Base-by-base conservation (phyloP, 2,888 invertebrate species). In the Priocnemis perturbator region DNA sequence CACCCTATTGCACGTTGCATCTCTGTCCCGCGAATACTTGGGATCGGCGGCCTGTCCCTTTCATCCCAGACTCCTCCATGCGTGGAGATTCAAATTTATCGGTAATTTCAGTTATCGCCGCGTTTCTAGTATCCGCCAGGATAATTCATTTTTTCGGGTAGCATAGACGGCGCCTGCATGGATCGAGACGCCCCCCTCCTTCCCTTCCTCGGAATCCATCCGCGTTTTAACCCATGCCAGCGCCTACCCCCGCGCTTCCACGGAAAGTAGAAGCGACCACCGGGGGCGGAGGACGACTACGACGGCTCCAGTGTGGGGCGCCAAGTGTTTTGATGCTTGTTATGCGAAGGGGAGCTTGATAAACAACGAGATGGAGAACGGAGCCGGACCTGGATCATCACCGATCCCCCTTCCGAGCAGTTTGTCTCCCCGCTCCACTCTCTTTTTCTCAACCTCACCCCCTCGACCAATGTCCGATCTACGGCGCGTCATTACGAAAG, bases 321-420 rank as follows among this genome's bases (percentile, higher is more conserved):
- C 84, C 85, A 84, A 84, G 81, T 85, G 83, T 84, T 86, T 86
- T 84, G 84, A 85, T 85, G 83, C 84, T 84, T 82, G 82, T 82
- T 79, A 82, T 77, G 76, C 75, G 79, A 80, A 74, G 81, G 82
- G 82, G 81, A 78, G 68, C 75, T 77, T 77, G 82, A 83, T 83
- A 82, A 83, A 83, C 83, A 83, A 81, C 78, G 76, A 78, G 79
- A 70, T 73, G 80, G 77, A 78, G 79, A 80, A 78, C 76, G 77
- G 68, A 73, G 75, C 72, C 64, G 76, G 79, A 79, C 82, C 70
- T 73, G 75, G 78, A 74, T 77, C 69, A 73, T 78, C 73, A 74
- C 76, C 80, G 37, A 73, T 76, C 74, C 69, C 73, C 73, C 71
- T 65, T 37, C 37, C 37, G 37, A 37, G 7, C 14, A 37, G 37